A percentile compares a stretch with the other conserved stretches of the same genome.
These are phyloP conservation scores for Pelobates fuscus DNA, from an alignment of 2,113 vertebrate genomes.

Conservation along the genomic window DNA sequence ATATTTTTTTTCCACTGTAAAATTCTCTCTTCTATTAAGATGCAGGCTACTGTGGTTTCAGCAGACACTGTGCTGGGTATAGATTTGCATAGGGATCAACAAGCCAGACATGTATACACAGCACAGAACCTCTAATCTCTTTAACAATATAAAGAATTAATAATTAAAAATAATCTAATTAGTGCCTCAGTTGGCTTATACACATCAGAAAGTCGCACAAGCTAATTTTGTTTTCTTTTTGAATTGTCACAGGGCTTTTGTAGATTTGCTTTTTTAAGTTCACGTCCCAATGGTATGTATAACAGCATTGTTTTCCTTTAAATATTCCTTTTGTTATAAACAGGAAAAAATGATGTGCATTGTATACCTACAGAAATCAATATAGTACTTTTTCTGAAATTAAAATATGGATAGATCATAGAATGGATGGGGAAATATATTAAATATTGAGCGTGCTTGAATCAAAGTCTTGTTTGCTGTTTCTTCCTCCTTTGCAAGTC, in stretches of 20 bases:
- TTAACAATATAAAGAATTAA: slow-evolving; percentile 23
- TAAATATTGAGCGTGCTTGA: no score
- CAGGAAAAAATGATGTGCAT: no score
- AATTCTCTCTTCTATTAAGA: background rate
- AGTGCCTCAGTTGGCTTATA: background rate
- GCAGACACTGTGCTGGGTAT: no score
- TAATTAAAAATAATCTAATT: slow-evolving; percentile 27
- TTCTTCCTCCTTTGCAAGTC: no score
- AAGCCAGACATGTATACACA: slow-evolving; percentile 19
- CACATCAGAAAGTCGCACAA: background rate
- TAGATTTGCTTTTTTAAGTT: background rate
- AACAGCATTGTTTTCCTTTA: background rate
- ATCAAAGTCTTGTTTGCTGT: no score
- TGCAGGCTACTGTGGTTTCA: background rate
- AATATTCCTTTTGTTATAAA: background rate
- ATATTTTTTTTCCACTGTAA: background rate
- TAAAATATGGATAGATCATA: no score
- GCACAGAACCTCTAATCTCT: slow-evolving; percentile 3
- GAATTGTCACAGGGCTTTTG: background rate
- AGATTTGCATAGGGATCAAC: background rate
- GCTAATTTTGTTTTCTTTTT: background rate
- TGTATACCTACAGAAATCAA: no score
- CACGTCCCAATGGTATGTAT: background rate
- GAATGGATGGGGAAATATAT: no score
- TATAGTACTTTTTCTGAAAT: no score